Base-by-base conservation (phyloP, 2,888 invertebrate species). In the Esperia sulphurella region DNA sequence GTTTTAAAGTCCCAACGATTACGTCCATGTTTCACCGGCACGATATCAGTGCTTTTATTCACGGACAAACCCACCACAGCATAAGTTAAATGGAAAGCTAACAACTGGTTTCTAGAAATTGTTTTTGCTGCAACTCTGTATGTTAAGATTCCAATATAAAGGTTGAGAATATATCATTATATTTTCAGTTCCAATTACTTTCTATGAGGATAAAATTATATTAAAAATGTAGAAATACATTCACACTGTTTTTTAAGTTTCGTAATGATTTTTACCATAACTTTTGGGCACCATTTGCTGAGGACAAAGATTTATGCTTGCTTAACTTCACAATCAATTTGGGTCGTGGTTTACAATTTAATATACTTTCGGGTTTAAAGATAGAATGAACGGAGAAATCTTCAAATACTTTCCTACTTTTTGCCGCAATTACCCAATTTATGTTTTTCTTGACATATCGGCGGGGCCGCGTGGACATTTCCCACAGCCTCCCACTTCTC, bases 391-490 rank as follows among this genome's bases (percentile, higher is more conserved):
- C 9, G 31, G 1, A 31, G 12, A 37, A 39, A 39, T 3, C 6
- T 14, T 4, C 14, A 14, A 14, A 39, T 14, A 39, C 14, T 14
- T n/a, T n/a, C 10, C 1, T 31, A 9, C n/a, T 35, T 35, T 35
- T 39, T 39, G 13, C 13, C 6, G 39, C 8, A 39, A 39, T 39
- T 39, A 13, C n/a, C 39, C 10, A 6, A 9, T n/a, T 38, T 57
- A 59, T 57, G 65, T 67, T 70, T 71, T 73, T 66, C 63, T 60
- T 51, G 37, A 63, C 66, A 68, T 69, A 70, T 72, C 68, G 69
- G 62, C 58, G 60, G 47, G 46, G 49, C 52, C 21, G 30, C 41
- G 52, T 55, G 54, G 52, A 58, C 58, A 55, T 54, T 51, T 51
- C 56, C 54, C 59, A 57, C 63, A 55, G 65, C 61, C 51, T 54